Conservation (phyloP, 1,140 invertebrate species). For the Drosophila malerkotliana region DNA sequence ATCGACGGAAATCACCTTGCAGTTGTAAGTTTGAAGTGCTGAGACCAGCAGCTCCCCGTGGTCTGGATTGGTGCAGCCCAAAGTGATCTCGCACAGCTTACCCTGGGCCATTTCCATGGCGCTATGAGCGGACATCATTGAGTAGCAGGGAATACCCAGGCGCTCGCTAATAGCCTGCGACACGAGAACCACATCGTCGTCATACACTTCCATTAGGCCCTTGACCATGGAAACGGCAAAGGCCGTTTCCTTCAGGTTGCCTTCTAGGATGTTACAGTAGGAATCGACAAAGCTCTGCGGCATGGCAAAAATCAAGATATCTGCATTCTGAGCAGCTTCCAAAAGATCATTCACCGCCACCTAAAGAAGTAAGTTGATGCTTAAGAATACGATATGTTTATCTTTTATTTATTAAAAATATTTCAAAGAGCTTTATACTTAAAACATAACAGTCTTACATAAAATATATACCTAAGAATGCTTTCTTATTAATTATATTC, state of each 20-base stretch:
- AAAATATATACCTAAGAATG: no score
- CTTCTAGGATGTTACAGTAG: slow-evolving; percentile 92
- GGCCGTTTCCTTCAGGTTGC: slow-evolving; percentile 95
- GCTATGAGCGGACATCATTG: slow-evolving; percentile 99
- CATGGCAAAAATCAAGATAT: slow-evolving; percentile 98
- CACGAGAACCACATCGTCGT: slow-evolving; percentile 96
- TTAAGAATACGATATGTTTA: not conserved
- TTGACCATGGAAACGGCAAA: slow-evolving; percentile 97
- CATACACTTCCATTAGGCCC: slow-evolving; percentile 94
- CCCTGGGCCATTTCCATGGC: slow-evolving; percentile 97
- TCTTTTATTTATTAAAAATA: not conserved
- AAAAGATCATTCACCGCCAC: slow-evolving; percentile 96
- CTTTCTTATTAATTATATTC: no score
- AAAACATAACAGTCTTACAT: no score
- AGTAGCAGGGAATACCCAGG: slow-evolving; percentile 91
- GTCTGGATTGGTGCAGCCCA: slow-evolving; percentile 92
- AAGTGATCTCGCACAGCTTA: slow-evolving; percentile 99
- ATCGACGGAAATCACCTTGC: slow-evolving; percentile 96
- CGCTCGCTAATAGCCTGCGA: slow-evolving; percentile 93
- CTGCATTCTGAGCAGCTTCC: slow-evolving; percentile 94
- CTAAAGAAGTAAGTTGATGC: slow-evolving; percentile 85
- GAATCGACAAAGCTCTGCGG: slow-evolving; percentile 97
- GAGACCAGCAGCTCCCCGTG: slow-evolving; percentile 91
- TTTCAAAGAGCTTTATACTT: not conserved
- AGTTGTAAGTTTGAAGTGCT: slow-evolving; percentile 96